These are phyloP conservation scores for Riparia riparia DNA, from an alignment of 2,113 vertebrate genomes.

Conservation along the genomic window DNA sequence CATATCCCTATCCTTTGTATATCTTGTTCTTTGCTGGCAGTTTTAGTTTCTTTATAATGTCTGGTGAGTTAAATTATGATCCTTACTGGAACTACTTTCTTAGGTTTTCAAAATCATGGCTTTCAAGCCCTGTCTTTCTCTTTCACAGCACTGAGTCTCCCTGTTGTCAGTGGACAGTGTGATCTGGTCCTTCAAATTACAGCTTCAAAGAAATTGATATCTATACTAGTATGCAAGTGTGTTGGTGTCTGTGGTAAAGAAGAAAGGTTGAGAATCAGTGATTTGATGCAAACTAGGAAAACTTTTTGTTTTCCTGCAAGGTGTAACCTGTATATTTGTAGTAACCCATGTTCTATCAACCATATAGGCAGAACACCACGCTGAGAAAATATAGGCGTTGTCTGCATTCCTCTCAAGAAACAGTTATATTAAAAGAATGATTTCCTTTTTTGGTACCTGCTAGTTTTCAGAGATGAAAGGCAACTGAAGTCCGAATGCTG, in stretches of 20 bases:
- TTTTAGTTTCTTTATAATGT: neutral
- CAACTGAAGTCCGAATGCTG: neutral
- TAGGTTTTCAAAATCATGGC: neutral
- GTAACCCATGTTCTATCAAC: neutral
- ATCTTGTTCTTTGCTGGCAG: neutral
- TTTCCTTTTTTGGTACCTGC: neutral
- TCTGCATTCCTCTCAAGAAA: neutral
- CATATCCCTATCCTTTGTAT: neutral
- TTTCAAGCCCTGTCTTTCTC: neutral
- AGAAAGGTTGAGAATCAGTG: neutral
- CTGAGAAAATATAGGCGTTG: neutral
- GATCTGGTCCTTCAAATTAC: neutral
- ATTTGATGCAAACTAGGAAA: neutral
- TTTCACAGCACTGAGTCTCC: neutral
- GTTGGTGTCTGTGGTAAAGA: neutral
- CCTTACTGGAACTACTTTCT: neutral
- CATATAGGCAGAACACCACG: neutral
- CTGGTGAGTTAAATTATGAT: neutral
- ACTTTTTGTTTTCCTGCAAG: neutral
- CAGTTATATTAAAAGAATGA: neutral
- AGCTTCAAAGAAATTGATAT: neutral
- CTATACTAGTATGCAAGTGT: neutral
- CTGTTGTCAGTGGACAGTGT: neutral
- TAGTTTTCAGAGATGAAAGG: neutral
- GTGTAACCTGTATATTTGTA: neutral